Base-by-base conservation (phyloP, 2,888 invertebrate species). In the Cotesia congregata region DNA sequence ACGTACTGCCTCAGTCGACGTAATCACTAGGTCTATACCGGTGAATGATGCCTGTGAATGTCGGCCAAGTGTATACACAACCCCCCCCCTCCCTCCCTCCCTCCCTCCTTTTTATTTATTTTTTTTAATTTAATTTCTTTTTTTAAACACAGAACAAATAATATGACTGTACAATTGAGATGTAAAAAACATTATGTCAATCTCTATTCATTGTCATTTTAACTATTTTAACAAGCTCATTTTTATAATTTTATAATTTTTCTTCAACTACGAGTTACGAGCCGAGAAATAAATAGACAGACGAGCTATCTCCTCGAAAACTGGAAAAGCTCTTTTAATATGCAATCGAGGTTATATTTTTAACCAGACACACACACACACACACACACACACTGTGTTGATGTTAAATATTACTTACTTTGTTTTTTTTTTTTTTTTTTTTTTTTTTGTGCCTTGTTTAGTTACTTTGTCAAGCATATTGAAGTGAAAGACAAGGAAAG, bases 1-100 rank as follows among this genome's bases (percentile, higher is more conserved):
- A 82, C 82, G 82, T 82, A 79, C 70, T 15, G 68, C 77, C 60
- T 67, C 40, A 67, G 74, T 77, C 74, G 69, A 77, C 74, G 74
- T 77, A 77, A 77, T 77, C 77, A 77, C 77, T 69, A 69, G 74
- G 76, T 76, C 62, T 72, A 68, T 67, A 67, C 38, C 17, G 65
- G 50, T 50, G 50, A 50, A 50, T 50, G 50, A 50, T 50, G 50
- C 50, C 50, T 50, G 50, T 50, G 50, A 50, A 50, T 50, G 50
- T 50, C 50, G 50, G 50, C 50, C 50, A 50, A 50, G 12, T 50
- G 50, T 50, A 50, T 50, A 50, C 50, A 50, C 50, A 50, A 50
- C 38, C 38, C 17, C 12, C 12, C 40, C 72, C 15, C 62, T 30
- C 62, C 62, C 41, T 1, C 1, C 17, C 17, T 38, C 12, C 40